Percentiles rank a stretch among this genome's conserved stretches.
Conservation (phyloP, 2,797 vertebrate species). For the Balearica regulorum region DNA sequence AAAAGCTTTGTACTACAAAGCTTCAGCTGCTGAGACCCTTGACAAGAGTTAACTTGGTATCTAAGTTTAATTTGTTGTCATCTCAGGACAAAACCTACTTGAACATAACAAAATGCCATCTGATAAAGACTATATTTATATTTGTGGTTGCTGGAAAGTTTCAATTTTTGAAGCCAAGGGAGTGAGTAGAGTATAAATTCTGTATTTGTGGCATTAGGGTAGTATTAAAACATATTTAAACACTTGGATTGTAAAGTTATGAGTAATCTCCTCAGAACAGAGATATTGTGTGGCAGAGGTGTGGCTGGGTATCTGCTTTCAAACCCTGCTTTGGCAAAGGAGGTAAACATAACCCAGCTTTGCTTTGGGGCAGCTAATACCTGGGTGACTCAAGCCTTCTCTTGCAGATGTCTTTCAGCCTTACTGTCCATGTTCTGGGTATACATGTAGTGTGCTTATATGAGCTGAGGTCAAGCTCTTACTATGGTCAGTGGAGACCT, state of each 20-base stretch:
- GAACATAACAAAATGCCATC: not conserved
- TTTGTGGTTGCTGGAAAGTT: not conserved
- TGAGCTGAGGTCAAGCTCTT: not conserved
- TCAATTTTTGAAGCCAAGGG: not conserved
- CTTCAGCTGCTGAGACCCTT: not conserved
- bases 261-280: not conserved
- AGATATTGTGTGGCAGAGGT: not conserved
- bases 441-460: rapidly evolving
- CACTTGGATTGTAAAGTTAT: not conserved
- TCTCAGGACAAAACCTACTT: not conserved
- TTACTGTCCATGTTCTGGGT: not conserved
- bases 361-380: not conserved
- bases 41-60: not conserved
- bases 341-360: not conserved
- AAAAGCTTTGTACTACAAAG: not conserved
- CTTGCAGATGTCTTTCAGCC: not conserved
- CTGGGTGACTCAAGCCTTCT: not conserved
- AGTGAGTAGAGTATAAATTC: not conserved
- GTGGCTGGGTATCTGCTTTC: not conserved
- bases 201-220: not conserved
- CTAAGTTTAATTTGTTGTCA: not conserved
- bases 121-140: not conserved
- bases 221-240: not conserved
- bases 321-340: not conserved
- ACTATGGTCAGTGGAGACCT: not conserved